phyloP scores from a whole-genome alignment of 2,113 vertebrate species.

The Osmerus eperlanus region DNA sequence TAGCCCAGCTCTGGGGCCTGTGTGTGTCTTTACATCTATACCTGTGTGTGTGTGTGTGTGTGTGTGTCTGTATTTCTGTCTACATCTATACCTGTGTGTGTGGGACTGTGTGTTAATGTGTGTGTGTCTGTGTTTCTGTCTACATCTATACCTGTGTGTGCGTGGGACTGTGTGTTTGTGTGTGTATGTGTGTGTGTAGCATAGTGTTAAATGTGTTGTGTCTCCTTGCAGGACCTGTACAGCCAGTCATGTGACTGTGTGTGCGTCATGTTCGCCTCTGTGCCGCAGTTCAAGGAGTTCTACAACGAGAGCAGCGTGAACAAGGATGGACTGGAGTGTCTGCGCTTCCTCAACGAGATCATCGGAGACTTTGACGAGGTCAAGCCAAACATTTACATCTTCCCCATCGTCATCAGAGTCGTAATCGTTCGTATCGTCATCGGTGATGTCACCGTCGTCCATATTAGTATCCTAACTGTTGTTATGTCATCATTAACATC shows the following conservation, averaged over 20 bases:
- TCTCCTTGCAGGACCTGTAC: neutral
- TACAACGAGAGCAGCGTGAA: slow-evolving; percentile 83
- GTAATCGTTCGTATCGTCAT: too few species aligned
- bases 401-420: neutral
- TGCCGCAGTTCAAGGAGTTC: slow-evolving; percentile 89
- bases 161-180: slow-evolving; percentile 4
- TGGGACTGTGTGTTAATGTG: too few species aligned
- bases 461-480: too few species aligned
- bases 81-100: too few species aligned
- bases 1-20: too few species aligned
- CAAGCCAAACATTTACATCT: neutral
- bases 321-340: slow-evolving; percentile 82
- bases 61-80: too few species aligned
- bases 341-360: slow-evolving; percentile 88
- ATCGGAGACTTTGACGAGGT: slow-evolving; percentile 92
- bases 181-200: slow-evolving; percentile 11
- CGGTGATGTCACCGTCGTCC: too few species aligned
- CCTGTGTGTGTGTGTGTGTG: too few species aligned
- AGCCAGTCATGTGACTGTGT: slow-evolving; percentile 80
- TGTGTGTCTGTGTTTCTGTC: too few species aligned
- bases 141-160: neutral
- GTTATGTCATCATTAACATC: too few species aligned
- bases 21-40: too few species aligned
- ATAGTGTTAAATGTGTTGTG: neutral
- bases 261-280: slow-evolving; percentile 87